Evolutionary conservation across 2,113 vertebrate species (phyloP).

Genomic region (Ophthalmolycus amberensis): DNA sequence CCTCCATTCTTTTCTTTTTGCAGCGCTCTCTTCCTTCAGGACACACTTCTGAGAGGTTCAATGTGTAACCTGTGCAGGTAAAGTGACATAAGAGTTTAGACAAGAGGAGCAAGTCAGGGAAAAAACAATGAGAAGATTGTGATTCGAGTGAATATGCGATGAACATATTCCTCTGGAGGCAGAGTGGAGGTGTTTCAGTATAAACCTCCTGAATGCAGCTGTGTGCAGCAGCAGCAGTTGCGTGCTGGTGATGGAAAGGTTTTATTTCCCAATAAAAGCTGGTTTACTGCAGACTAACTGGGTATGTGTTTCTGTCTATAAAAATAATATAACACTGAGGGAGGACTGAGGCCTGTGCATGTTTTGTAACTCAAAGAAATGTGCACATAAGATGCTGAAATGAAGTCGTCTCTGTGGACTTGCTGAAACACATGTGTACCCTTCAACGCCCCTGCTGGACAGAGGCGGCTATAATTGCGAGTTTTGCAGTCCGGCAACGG

Average conservation of each 20-base stretch:
- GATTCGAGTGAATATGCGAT: constrained; percentile 54
- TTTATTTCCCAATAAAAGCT: constrained; percentile 79
- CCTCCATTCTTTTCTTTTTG: neutral
- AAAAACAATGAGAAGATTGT: constrained; percentile 71
- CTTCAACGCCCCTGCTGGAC: constrained; percentile 26
- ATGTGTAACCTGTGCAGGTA: neutral
- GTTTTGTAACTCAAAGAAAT: constrained; percentile 51
- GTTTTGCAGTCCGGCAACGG: constrained; percentile 40
- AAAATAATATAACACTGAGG: constrained; percentile 54
- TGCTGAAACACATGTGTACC: constrained; percentile 31
- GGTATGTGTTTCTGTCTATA: constrained; percentile 73
- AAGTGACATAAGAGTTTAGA: constrained; percentile 25
- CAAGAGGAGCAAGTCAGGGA: constrained; percentile 29
- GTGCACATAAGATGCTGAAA: constrained; percentile 48
- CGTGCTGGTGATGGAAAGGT: constrained; percentile 74
- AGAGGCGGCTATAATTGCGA: constrained; percentile 8
- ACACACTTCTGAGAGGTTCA: constrained; percentile 31
- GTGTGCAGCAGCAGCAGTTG: constrained; percentile 63
- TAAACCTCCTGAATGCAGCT: constrained; percentile 68
- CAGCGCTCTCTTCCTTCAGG: constrained; percentile 18
- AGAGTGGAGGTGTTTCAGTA: constrained; percentile 65
- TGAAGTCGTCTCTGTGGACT: constrained; percentile 44
- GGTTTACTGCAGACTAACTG: constrained; percentile 73
- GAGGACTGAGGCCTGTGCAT: constrained; percentile 38
- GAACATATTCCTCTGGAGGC: constrained; percentile 68